phyloP scores from a whole-genome alignment of 64 coral and sea anemone species.

The Porites lutea region DNA sequence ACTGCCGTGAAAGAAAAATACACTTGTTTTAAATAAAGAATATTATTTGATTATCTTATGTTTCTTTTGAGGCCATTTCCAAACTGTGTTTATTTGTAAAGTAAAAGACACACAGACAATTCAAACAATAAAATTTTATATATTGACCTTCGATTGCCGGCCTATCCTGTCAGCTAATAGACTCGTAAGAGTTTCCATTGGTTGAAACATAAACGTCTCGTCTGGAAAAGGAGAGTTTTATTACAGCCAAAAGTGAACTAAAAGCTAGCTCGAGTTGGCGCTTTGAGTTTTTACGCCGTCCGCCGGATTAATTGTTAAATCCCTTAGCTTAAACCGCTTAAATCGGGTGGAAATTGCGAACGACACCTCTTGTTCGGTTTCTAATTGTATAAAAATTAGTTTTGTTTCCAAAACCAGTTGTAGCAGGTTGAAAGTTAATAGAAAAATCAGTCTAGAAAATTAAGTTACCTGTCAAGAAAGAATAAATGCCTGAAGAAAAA shows the following conservation, averaged over 20 bases:
- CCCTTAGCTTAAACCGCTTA: neutral
- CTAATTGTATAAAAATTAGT: neutral
- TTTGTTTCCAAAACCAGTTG: neutral
- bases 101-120: neutral
- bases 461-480: too few species aligned
- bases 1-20: too few species aligned
- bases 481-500: too few species aligned
- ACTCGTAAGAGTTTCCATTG: neutral
- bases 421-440: neutral
- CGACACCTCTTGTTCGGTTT: neutral
- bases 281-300: too few species aligned
- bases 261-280: too few species aligned
- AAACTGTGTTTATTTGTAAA: slow-evolving; percentile 2
- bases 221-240: neutral
- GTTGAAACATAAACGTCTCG: neutral
- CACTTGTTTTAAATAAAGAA: neutral
- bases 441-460: too few species aligned
- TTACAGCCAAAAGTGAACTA: neutral
- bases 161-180: neutral
- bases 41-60: neutral
- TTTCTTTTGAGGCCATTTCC: neutral
- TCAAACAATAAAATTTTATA: neutral
- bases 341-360: too few species aligned
- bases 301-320: neutral
- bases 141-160: neutral